Base-by-base conservation (phyloP, 1,140 invertebrate genomes). In the Aphis gossypii region DNA sequence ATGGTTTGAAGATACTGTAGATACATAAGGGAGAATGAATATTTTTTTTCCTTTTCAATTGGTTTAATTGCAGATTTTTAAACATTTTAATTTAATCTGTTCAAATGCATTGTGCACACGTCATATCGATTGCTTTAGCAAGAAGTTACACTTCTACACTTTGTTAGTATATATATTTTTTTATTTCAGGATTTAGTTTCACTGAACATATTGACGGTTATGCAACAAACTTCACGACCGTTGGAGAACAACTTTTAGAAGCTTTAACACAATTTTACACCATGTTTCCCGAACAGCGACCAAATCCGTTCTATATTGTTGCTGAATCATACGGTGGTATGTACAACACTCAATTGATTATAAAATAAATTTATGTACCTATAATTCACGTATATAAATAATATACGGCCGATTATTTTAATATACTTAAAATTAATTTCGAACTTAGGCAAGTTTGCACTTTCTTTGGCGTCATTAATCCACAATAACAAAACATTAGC, bases 261-360 rank as follows among this genome's bases (percentile, higher is more conserved):
- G 96, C 97, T 6, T 94, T 98, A 3, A 95, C 95, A 83, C 97
- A 98, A 94, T 97, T 98, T 94, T 97, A 97, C 94, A 95, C 96
- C 91, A 94, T 98, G 2, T 98, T 98, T 94, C 96, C 96, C 4
- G 96, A 97, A 94, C 95, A 97, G 20, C 96, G 96, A 94, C 94
- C 95, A 0, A 97, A 96, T 94, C 96, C 97, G 46, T 98, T 98
- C 94, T 98, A 96, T 95, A 96, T 98, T 1, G 97, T 97, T 1
- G 98, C 98, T 2, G 98, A 98, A 95, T 98, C 98, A 30, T 98
- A 98, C 95, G 98, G 93, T 92, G 94, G 94, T 94, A 93, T 44
- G n/a, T 76, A 76, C n/a, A 87, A n/a, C 60, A 76, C 30, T n/a
- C 30, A n/a, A n/a, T 82, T 82, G 1, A n/a, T 2, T 38, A 82